Base-by-base conservation (phyloP, 2,113 vertebrate genomes). In the Atractosteus spatula region DNA sequence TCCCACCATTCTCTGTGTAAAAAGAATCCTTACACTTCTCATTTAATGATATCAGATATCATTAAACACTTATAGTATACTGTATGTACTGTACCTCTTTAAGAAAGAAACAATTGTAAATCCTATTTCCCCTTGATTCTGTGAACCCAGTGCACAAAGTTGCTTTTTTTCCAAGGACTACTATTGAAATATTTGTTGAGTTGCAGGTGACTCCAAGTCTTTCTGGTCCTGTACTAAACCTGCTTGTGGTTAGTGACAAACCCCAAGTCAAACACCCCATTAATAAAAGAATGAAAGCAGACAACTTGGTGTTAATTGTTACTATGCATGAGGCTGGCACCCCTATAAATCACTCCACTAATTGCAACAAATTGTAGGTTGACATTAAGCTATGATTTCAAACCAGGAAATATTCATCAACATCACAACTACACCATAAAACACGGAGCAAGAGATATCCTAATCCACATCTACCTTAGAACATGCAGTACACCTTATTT, bases 301-400 rank as follows among this genome's bases (percentile, higher is more conserved):
- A 86, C 84, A 91, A 89, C 85, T 79, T 81, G 70, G 82, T 83
- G 84, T 84, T 92, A 92, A 92, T 90, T 90, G 89, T 89, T 84
- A 79, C 87, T 84, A 84, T 89, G 87, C 86, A 89, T 83, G 82
- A 44, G 77, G 55, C 79, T 74, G 80, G 83, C 83, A 77, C 84
- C 85, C 84, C 86, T 83, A 92, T 92, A 90, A 91, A 91, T 92
- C 90, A 91, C 78, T 64, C 55, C 62, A 72, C 89, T 91, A 91
- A 91, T 90, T 90, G 88, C 88, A 89, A 91, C 88, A 91, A 91
- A 90, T 89, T 90, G 88, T 87, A 70, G 84, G 78, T 87, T 87
- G 88, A 92, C 88, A 90, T 91, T 91, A 91, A 91, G 89, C 91
- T 91, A 92, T 89, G 87, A 91, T 91, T 91, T 82, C 71, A 79